Evolutionary conservation across 2,113 vertebrate genomes (phyloP).

Genomic region (Centrocercus urophasianus): DNA sequence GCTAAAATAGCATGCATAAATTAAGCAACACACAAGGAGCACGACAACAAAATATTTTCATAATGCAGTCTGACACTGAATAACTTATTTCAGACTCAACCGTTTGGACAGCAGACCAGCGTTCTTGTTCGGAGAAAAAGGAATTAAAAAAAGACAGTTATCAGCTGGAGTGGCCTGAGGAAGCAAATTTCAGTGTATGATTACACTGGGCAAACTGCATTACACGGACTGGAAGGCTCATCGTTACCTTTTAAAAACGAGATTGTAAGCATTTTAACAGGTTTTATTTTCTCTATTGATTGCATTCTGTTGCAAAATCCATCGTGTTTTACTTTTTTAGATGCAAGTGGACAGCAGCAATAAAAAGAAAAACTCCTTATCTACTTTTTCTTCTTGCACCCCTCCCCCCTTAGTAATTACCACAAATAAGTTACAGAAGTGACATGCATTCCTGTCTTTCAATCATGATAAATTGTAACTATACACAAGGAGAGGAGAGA

Average conservation of each 20-base stretch:
- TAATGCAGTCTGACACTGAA: accelerated
- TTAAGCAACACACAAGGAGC: background rate
- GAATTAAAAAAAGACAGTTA: background rate
- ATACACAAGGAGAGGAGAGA: background rate
- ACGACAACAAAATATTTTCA: background rate
- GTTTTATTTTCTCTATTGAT: background rate
- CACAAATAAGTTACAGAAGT: background rate
- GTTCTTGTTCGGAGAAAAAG: background rate
- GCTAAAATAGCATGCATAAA: background rate
- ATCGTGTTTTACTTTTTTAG: background rate
- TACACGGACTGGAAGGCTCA: background rate
- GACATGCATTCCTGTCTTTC: background rate
- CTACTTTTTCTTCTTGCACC: background rate
- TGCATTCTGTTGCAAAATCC: background rate
- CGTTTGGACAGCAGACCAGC: background rate
- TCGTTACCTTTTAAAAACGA: background rate
- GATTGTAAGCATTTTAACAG: background rate
- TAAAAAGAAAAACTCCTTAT: background rate
- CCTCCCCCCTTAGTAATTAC: background rate
- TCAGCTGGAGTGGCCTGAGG: background rate
- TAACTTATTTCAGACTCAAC: background rate
- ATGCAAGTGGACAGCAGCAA: background rate
- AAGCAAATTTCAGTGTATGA: background rate
- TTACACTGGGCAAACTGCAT: background rate
- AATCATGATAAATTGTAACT: background rate